Base-by-base conservation (phyloP, 2,888 invertebrate species). In the Eurois occulta region DNA sequence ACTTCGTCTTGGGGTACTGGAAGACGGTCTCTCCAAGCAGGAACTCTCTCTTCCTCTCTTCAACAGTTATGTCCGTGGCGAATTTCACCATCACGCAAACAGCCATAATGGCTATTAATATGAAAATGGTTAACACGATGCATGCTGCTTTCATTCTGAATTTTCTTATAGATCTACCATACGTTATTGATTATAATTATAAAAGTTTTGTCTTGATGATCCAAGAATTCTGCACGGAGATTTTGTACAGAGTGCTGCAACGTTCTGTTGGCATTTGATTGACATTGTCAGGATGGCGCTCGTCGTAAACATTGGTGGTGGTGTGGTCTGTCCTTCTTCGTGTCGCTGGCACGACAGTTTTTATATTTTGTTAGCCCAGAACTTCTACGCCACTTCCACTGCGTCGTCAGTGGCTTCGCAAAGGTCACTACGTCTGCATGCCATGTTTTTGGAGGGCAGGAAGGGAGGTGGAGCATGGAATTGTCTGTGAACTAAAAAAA, bases 1-100 rank as follows among this genome's bases (percentile, higher is more conserved):
- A 85, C 16, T 88, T 80, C 2, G 58, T 62, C 24, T 52, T 93
- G 0, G 89, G 86, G 35, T 93, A 91, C 52, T 90, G 91, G 86
- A 90, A 91, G 0, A 93, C 88, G 0, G 83, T 88, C 0, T 90
- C 92, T 0, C 87, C 90, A 0, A 89, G 79, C 0, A 81, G 43
- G 13, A 82, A 86, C 2, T 93, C 93, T 10, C 94, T 86, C 24
- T 90, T 93, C n/a, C 92, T 88, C 72, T 95, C 94, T 7, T 93
- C 92, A 0, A 95, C 91, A 0, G 94, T 93, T 52, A 96, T 94
- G 72, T 96, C 96, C 0, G 95, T 95, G 0, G 96, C 96, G 70
- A 94, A 96, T 76, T 96, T 96, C 24, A 96, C 95, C 96, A 96
- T 96, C 10, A 95, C 91, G n/a, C 95, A 94, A 0, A 96, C 94